Conservation (phyloP, 1,140 invertebrate species). For the Ylistrum balloti region DNA sequence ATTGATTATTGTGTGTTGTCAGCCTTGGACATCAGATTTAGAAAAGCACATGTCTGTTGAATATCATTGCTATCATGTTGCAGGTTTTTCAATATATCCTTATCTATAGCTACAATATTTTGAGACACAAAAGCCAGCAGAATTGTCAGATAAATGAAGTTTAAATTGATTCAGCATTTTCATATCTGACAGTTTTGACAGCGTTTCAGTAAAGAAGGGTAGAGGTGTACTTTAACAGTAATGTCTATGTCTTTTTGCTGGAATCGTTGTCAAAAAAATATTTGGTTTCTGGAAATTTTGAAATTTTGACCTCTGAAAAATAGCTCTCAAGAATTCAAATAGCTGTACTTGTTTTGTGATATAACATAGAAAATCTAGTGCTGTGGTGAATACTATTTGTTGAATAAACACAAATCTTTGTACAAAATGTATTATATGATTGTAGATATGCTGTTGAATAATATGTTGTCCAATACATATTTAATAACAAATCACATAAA, state of each 20-base stretch:
- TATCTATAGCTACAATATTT: neutral
- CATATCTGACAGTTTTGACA: no score
- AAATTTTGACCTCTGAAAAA: no score
- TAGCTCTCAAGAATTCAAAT: no score
- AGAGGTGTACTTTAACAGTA: no score
- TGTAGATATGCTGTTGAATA: neutral
- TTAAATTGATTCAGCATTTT: no score
- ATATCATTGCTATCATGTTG: neutral
- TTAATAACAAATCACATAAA: neutral
- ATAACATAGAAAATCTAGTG: neutral
- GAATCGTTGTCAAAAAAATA: no score
- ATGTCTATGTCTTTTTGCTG: no score
- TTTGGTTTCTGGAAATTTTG: no score
- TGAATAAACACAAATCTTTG: neutral
- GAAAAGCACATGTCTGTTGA: neutral
- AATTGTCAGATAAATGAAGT: neutral
- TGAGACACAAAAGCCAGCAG: neutral
- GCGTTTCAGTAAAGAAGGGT: no score
- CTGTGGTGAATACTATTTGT: neutral
- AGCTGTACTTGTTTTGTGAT: neutral
- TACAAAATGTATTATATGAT: slow-evolving; percentile 9
- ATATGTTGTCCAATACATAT: neutral
- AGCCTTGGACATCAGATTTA: neutral
- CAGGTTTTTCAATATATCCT: neutral
- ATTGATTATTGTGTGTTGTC: neutral